Conservation (phyloP, 2,797 vertebrate species). For the Mionectes olivaceus region DNA sequence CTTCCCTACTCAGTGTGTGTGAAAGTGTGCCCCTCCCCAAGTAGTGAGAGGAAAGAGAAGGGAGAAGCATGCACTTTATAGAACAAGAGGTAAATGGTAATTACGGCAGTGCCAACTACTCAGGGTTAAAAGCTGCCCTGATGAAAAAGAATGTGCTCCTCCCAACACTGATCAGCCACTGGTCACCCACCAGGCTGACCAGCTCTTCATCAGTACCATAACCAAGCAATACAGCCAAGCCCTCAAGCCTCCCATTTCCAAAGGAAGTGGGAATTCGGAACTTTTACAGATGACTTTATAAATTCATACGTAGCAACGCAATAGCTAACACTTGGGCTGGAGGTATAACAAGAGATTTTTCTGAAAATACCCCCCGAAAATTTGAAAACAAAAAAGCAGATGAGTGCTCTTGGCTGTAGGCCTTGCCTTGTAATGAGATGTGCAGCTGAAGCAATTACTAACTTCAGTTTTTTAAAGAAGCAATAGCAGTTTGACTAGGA, state of each 20-base stretch:
- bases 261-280: background rate
- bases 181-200: background rate
- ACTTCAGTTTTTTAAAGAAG: slow-evolving; percentile 21
- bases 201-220: background rate
- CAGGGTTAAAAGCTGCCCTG: background rate
- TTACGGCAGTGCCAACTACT: background rate
- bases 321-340: background rate
- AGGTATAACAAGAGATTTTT: background rate
- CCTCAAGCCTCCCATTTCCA: background rate
- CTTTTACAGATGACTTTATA: background rate
- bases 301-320: background rate
- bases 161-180: background rate
- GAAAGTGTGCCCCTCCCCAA: background rate
- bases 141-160: background rate
- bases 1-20: background rate
- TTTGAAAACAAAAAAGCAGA: background rate
- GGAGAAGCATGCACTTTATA: background rate
- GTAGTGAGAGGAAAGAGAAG: background rate
- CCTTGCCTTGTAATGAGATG: slow-evolving; percentile 22
- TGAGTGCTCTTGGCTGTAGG: slow-evolving; percentile 24
- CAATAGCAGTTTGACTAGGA: slow-evolving; percentile 49
- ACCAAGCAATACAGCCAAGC: background rate
- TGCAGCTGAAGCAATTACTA: slow-evolving; percentile 54
- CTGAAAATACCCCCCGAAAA: background rate
- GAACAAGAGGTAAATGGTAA: background rate